Conservation (phyloP, 2,797 vertebrate genomes). For the Rhabdomys pumilio region DNA sequence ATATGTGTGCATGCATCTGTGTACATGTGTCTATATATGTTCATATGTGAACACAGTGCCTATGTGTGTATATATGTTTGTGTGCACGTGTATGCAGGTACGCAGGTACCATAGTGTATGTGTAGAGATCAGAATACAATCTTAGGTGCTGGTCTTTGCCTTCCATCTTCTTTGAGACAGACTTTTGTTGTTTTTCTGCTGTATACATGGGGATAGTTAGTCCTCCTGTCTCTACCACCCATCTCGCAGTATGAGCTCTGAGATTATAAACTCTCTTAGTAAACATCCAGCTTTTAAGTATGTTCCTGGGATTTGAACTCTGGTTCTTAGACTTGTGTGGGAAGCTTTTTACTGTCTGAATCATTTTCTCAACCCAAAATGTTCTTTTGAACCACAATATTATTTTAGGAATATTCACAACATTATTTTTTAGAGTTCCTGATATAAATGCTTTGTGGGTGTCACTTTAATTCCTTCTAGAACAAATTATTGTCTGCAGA, state of each 20-base stretch:
- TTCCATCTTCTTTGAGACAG: neutral
- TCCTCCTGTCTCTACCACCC: neutral
- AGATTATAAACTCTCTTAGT: neutral
- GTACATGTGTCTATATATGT: neutral
- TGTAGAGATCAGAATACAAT: neutral
- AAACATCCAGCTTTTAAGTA: neutral
- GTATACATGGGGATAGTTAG: neutral
- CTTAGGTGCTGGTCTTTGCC: neutral
- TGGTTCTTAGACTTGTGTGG: neutral
- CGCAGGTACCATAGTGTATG: neutral
- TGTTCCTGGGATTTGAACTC: neutral
- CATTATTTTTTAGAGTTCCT: slow-evolving; percentile 47
- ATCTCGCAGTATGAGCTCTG: neutral
- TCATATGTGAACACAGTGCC: neutral
- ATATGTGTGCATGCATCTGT: neutral
- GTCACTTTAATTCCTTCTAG: neutral
- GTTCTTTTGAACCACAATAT: neutral
- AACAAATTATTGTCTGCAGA: neutral
- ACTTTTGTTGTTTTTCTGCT: neutral
- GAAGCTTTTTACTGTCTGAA: neutral
- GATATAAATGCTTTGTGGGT: neutral
- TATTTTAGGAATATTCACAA: slow-evolving; percentile 40
- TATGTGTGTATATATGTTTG: too few relatives aligned
- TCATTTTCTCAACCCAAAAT: neutral
- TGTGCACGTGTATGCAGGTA: neutral